Base-by-base conservation (phyloP, 2,888 invertebrate genomes). In the Cyaniris semiargus region DNA sequence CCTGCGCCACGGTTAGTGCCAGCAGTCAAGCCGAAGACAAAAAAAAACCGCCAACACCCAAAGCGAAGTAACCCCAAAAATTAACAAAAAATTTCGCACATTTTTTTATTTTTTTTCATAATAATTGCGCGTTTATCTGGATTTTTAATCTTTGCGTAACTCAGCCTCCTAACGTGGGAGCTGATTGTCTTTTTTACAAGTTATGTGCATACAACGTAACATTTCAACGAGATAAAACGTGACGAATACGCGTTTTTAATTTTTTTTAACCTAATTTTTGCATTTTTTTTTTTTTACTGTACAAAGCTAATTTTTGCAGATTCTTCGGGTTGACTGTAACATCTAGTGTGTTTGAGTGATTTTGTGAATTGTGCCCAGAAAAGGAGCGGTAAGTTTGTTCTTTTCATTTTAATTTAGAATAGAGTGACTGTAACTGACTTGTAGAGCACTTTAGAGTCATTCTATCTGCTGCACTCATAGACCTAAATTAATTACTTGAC, bases 101-200 rank as follows among this genome's bases (percentile, higher is more conserved):
- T 13, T 58, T 66, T 66, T 66, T 66, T 66, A 31, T 66, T 66
- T 66, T 66, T 66, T 66, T 66, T 66, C 66, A 66, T 66, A 66
- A 66, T 66, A 15, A 15, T 66, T 66, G 66, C 66, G 27, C 66
- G 27, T 66, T 66, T 66, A 66, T 66, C 66, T 66, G 66, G 66
- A 60, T 23, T 66, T 66, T 66, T 66, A 66, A 66, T 66, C 66
- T 71, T 71, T 71, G 71, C 71, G 71, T 38, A 71, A 71, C 71
- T 66, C 71, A 71, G 71, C 38, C 71, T 71, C 71, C 38, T 71
- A 71, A 71, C 71, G 71, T 71, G 71, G 21, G 71, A 71, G 38
- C 34, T 31, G 34, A 71, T 71, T 71, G 71, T 71, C n/a, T 71
- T 71, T 71, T 71, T 71, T 71, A 71, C 71, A 38, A 38, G 71